Conservation (phyloP, 2,113 vertebrate genomes). For the Eulacestoma nigropectus region DNA sequence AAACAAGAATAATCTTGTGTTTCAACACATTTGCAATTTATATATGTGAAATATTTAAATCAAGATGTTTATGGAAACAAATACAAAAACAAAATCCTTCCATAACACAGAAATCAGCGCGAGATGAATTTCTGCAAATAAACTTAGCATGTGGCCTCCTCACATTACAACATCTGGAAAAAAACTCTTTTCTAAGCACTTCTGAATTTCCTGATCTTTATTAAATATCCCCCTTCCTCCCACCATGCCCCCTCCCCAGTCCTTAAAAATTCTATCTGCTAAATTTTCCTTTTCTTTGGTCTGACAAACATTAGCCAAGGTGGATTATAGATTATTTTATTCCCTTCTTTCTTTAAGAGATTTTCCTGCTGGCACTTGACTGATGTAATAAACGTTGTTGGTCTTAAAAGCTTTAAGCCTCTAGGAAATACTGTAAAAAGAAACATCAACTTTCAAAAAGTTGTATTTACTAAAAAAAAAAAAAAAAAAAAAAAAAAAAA, state of each 20-base stretch:
- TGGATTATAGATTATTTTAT: conserved; percentile 11
- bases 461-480: not conserved
- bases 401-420: not conserved
- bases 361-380: not conserved
- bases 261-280: conserved; percentile 10
- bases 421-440: conserved; percentile 1
- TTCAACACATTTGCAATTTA: not conserved
- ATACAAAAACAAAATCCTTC: not conserved
- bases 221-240: not conserved
- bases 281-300: conserved; percentile 6
- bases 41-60: not conserved
- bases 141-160: not conserved
- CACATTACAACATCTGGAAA: conserved; percentile 31
- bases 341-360: not conserved
- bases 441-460: not conserved
- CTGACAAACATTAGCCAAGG: conserved; percentile 43
- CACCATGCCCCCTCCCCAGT: not conserved
- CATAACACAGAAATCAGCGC: not conserved
- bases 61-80: not conserved
- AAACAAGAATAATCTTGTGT: no score
- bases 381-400: not conserved
- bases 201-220: conserved; percentile 34
- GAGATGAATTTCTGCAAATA: not conserved
- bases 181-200: not conserved
- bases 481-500: not conserved